Evolutionary conservation across 2,113 vertebrate genomes (phyloP).

Genomic region (Thryonomys swinderianus): DNA sequence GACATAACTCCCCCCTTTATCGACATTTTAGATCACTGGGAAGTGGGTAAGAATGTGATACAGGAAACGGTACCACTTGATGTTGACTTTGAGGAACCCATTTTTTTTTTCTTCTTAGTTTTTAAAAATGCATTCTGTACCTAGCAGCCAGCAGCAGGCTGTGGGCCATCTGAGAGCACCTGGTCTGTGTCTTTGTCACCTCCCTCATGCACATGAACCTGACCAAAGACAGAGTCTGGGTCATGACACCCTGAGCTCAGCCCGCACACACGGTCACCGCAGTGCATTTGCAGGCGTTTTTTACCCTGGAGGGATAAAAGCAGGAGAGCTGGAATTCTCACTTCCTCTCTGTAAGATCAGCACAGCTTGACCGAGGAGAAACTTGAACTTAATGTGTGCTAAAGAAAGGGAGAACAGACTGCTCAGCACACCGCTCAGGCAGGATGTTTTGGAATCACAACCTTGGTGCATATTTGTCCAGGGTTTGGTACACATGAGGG

Average conservation of each 20-base stretch:
- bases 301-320: background rate
- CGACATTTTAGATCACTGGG: background rate
- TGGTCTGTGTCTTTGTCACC: background rate
- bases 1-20: background rate
- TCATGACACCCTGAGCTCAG: background rate
- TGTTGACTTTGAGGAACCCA: background rate
- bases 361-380: background rate
- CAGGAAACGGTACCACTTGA: background rate
- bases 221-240: background rate
- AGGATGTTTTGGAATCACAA: background rate
- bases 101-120: background rate
- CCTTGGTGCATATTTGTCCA: background rate
- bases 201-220: background rate
- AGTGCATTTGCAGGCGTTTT: background rate
- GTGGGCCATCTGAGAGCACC: background rate
- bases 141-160: background rate
- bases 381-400: background rate
- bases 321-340: background rate
- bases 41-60: background rate
- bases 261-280: background rate
- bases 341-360: background rate
- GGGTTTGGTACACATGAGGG: background rate
- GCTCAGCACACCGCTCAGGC: background rate
- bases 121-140: background rate
- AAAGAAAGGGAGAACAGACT: background rate